These are phyloP conservation scores for Phaethornis superciliosus DNA, from an alignment of 2,113 vertebrate genomes.

Conservation along the genomic window DNA sequence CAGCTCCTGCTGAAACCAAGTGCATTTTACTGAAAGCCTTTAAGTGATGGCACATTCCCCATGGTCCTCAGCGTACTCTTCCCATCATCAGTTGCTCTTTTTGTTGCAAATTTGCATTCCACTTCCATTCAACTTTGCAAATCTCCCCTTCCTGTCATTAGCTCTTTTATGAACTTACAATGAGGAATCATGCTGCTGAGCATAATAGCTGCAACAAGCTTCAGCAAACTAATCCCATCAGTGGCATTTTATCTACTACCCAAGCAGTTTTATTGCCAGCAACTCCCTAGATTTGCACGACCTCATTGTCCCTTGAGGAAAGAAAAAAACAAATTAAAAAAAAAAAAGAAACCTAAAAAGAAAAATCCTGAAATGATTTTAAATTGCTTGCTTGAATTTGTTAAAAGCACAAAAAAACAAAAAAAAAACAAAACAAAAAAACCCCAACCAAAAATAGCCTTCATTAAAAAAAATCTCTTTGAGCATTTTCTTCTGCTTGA, in stretches of 20 bases:
- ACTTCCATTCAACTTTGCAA: neutral
- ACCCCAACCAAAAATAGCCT: neutral
- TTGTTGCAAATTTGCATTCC: neutral
- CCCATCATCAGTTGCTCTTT: neutral
- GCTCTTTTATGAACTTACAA: conserved; percentile 30
- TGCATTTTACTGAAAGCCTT: neutral
- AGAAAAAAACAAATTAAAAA: too few relatives aligned
- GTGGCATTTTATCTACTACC: neutral
- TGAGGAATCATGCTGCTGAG: conserved; percentile 15
- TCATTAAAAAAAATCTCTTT: neutral
- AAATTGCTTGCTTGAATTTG: neutral
- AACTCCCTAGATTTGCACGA: neutral
- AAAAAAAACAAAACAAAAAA: too few relatives aligned
- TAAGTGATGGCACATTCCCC: neutral
- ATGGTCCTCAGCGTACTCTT: neutral
- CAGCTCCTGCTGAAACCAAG: neutral
- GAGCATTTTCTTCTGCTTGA: neutral
- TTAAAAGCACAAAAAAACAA: neutral
- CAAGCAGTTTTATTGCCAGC: neutral
- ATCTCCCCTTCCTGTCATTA: conserved; percentile 5
- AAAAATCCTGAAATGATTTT: neutral
- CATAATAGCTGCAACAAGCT: conserved; percentile 31
- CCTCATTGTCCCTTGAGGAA: neutral
- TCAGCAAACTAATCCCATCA: conserved; percentile 40
- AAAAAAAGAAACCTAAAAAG: too few relatives aligned